Conservation (phyloP, 2,113 vertebrate species). For the Chlamydotis undulata region DNA sequence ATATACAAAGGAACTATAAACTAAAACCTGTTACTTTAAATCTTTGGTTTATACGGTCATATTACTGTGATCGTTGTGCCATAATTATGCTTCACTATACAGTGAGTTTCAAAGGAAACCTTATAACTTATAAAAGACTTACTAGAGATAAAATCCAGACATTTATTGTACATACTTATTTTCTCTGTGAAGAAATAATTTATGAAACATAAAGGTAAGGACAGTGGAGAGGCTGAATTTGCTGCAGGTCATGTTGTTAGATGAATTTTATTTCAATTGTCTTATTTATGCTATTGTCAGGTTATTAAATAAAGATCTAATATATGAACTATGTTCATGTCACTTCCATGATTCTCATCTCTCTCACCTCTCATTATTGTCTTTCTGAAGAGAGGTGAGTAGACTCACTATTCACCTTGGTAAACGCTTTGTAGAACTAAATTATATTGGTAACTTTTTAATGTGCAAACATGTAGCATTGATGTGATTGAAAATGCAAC, state of each 20-base stretch:
- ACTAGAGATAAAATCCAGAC: neutral
- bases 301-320: neutral
- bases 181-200: neutral
- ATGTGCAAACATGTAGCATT: neutral
- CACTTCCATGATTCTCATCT: neutral
- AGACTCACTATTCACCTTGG: neutral
- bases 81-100: neutral
- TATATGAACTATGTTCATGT: neutral
- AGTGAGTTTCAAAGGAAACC: neutral
- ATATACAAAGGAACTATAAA: neutral
- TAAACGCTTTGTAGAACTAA: neutral
- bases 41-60: neutral
- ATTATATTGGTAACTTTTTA: neutral
- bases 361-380: neutral
- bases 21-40: neutral
- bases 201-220: neutral
- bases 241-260: neutral
- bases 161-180: neutral
- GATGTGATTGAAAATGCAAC: neutral
- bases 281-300: neutral
- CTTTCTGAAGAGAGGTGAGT: neutral
- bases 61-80: neutral
- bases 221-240: neutral
- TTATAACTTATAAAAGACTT: neutral
- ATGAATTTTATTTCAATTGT: neutral